Percentiles rank a stretch among this genome's conserved stretches.
Evolutionary conservation across 2,113 vertebrate genomes (phyloP).

Genomic region (Puntigrus tetrazona): DNA sequence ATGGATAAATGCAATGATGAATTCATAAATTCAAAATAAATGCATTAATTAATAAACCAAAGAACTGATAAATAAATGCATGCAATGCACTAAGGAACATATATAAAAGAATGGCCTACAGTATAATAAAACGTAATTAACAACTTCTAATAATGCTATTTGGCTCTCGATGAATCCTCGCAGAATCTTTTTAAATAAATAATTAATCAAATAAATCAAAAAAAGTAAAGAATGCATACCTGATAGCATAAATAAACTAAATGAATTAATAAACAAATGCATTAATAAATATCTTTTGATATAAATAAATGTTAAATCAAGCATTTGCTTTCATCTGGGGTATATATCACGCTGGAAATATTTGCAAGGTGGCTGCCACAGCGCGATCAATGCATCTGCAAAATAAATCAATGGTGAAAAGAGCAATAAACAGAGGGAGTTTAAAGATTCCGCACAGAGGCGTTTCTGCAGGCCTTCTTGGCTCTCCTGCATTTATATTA

Average conservation of each 20-base stretch:
- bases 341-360: background rate
- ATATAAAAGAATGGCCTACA: too few relatives aligned
- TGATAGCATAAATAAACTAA: too few relatives aligned
- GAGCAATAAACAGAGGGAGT: background rate
- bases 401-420: constrained; percentile 8
- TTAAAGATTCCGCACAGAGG: background rate
- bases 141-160: too few relatives aligned
- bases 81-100: too few relatives aligned
- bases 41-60: background rate
- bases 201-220: too few relatives aligned
- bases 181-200: too few relatives aligned
- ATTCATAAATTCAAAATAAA: background rate
- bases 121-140: too few relatives aligned
- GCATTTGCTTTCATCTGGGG: background rate
- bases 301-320: background rate
- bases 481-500: constrained; percentile 14
- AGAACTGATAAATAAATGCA: too few relatives aligned
- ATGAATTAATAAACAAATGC: background rate
- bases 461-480: background rate
- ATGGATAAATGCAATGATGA: background rate
- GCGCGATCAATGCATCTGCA: background rate
- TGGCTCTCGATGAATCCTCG: too few relatives aligned
- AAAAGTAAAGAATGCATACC: too few relatives aligned
- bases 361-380: background rate
- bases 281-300: background rate